Percentiles rank a stretch among this genome's conserved stretches.
Evolutionary conservation across 1,140 invertebrate genomes (phyloP).

Genomic region (Popillia japonica): DNA sequence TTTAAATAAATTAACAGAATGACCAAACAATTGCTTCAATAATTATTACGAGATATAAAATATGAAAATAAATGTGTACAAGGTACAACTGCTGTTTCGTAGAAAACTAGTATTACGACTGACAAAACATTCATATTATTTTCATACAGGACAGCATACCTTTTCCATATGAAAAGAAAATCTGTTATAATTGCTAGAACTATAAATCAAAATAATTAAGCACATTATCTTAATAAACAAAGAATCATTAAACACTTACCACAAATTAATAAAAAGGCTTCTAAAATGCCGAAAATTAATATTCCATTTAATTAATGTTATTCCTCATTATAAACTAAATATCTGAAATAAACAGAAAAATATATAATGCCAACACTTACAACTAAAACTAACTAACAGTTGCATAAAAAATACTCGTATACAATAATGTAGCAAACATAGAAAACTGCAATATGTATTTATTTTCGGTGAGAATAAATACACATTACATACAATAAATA

Average conservation of each 20-base stretch:
- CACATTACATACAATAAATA: not conserved
- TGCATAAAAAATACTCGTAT: too few relatives aligned
- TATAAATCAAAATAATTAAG: not conserved
- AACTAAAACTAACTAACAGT: not conserved
- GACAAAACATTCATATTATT: too few relatives aligned
- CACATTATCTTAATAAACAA: not conserved
- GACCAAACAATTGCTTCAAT: too few relatives aligned
- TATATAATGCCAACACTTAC: not conserved
- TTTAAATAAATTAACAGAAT: too few relatives aligned
- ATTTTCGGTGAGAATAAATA: not conserved
- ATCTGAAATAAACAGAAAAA: not conserved
- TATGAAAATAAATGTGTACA: too few relatives aligned
- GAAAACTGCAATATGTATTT: not conserved
- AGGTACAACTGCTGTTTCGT: too few relatives aligned
- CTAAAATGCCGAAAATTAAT: not conserved
- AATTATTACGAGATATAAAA: too few relatives aligned
- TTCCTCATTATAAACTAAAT: not conserved
- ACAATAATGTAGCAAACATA: not conserved
- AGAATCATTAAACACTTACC: not conserved
- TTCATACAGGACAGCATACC: too few relatives aligned
- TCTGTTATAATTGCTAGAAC: too few relatives aligned
- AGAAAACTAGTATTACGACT: too few relatives aligned
- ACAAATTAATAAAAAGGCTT: not conserved
- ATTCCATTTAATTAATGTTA: not conserved
- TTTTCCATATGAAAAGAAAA: too few relatives aligned